Base-by-base conservation (phyloP, 2,888 invertebrate species). In the Callyntrura guangdongensis region DNA sequence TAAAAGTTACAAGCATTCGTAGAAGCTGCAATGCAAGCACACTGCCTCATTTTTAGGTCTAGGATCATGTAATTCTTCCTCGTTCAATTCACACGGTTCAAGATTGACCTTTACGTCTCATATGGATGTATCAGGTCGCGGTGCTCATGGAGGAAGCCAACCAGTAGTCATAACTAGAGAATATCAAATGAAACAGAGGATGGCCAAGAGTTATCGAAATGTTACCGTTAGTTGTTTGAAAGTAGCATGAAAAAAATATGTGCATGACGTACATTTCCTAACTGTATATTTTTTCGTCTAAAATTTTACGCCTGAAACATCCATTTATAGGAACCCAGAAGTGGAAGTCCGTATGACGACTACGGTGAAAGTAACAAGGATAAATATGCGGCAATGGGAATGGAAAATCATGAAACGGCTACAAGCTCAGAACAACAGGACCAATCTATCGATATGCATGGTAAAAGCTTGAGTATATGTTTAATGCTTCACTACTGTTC, bases 41-140 rank as follows among this genome's bases (percentile, higher is more conserved):
- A 79, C 17, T 61, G 36, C 82, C 79, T 61, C 12, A 85, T 81
- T 86, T 74, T 86, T 79, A 90, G 90, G 86, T 91, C 86, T 91
- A 96, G 97, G 97, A 92, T 95, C 98, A 93, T 97, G 98, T 94
- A 98, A 98, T 95, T 98, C 98, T 94, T 99, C 98, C 94, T 99
- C 98, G 94, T 98, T 99, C 95, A 98, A 98, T 94, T 99, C 99
- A 92, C 99, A 99, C 95, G 98, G 98, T 94, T 98, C 98, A 91
- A 96, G 98, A 94, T 96, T 98, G 94, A 98, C 98, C 91, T 99
- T 98, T 95, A 98, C 98, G 93, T 99, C 99, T 67, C 98, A 99
- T 95, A 81, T 86, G 89, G 89, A 90, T 84, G 22, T 90, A 36
- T 90, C 90, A 90, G 90, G 90, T 90, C 81, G 91, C 0, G 99